A percentile compares a stretch with the other conserved stretches of the same genome.
These are phyloP conservation scores for Malurus melanocephalus DNA, from an alignment of 2,113 vertebrate species.

Conservation along the genomic window DNA sequence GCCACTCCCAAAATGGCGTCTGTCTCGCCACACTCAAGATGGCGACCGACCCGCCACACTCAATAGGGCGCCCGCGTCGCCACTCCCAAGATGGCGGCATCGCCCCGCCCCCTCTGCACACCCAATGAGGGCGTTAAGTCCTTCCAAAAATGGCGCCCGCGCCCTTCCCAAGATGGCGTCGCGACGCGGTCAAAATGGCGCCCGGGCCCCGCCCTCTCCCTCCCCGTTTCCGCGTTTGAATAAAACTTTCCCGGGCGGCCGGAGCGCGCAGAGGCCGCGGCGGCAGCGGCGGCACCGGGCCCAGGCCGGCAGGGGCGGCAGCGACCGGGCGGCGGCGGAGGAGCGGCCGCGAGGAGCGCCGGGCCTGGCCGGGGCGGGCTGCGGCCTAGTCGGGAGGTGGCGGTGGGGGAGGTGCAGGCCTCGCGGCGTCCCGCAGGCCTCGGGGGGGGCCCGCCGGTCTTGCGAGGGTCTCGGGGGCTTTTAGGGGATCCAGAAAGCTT, in stretches of 20 bases:
- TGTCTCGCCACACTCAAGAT: not conserved
- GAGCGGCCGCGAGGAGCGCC: no score
- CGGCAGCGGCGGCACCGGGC: not conserved
- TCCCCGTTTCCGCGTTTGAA: constrained; percentile 16
- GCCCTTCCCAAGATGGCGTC: not conserved
- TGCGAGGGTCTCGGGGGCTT: not conserved
- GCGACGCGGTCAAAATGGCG: not conserved
- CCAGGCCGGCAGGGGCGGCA: not conserved
- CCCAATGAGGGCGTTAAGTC: not conserved
- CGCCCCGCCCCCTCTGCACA: not conserved
- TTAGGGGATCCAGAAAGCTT: no score
- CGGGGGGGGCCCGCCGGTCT: not conserved
- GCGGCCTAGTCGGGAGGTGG: not conserved
- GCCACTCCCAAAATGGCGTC: not conserved
- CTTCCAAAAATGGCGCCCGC: not conserved
- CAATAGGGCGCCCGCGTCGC: not conserved
- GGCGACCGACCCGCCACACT: not conserved
- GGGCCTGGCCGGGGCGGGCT: not conserved
- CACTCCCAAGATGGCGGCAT: not conserved
- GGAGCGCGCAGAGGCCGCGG: not conserved
- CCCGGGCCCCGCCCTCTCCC: not conserved
- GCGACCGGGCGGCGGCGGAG: no score
- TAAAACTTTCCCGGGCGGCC: not conserved
- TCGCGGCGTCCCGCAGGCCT: not conserved
- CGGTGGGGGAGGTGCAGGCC: not conserved